phyloP scores from a whole-genome alignment of 2,113 vertebrate species.

The Chlorocebus sabaeus region DNA sequence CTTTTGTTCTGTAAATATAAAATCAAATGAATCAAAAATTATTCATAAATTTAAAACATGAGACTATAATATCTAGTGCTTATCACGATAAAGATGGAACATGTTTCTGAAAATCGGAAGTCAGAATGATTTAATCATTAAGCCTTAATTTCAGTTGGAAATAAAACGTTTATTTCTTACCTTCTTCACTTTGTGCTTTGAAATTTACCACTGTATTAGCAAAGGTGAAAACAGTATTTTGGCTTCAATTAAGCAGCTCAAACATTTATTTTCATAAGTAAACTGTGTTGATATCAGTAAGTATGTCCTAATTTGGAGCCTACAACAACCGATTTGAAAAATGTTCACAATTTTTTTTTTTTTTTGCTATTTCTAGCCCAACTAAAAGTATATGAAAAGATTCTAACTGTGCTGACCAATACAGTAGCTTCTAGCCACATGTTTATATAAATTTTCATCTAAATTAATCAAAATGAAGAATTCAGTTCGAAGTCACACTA shows the following conservation, averaged over 20 bases:
- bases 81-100: background rate
- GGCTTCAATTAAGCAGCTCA: background rate
- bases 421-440: background rate
- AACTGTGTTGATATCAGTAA: background rate
- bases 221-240: background rate
- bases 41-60: background rate
- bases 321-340: background rate
- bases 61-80: background rate
- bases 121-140: background rate
- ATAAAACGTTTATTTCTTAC: background rate
- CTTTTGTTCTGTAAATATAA: background rate
- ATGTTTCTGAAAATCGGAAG: slow-evolving; percentile 7
- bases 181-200: background rate
- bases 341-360: background rate
- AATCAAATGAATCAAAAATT: background rate
- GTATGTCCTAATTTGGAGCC: background rate
- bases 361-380: background rate
- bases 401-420: background rate
- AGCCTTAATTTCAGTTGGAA: background rate
- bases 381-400: background rate
- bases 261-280: background rate
- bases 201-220: background rate
- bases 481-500: background rate
- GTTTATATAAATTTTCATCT: background rate
- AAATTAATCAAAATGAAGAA: background rate